Conservation (phyloP, 2,113 vertebrate species). For the Andinoacara biseriatus region DNA sequence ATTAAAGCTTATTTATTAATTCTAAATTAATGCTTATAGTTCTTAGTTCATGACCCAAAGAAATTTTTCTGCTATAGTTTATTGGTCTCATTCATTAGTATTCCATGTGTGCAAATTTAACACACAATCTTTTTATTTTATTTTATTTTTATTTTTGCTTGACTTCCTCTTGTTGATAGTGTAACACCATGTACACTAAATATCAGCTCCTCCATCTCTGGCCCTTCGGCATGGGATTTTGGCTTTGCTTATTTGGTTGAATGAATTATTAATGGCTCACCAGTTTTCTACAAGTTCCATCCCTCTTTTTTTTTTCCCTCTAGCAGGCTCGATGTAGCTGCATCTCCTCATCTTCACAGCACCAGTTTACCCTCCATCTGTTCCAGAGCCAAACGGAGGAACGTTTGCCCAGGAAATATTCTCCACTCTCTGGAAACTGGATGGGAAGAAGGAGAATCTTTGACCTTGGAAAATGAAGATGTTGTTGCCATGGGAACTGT, state of each 20-base stretch:
- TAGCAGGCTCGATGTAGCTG: conserved; percentile 17
- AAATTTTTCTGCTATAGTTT: conserved; percentile 13
- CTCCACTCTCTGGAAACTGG: conserved; percentile 65
- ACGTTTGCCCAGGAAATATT: conserved; percentile 59
- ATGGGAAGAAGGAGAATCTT: conserved; percentile 82
- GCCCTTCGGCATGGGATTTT: conserved; percentile 55
- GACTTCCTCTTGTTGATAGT: conserved; percentile 55
- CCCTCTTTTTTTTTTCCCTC: conserved; percentile 10
- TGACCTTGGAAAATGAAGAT: conserved; percentile 93
- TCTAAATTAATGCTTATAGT: background rate
- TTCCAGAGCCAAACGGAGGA: conserved; percentile 61
- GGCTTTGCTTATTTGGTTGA: conserved; percentile 68
- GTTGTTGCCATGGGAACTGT: conserved; percentile 95
- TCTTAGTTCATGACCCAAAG: conserved; percentile 4
- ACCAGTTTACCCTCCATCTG: conserved; percentile 21
- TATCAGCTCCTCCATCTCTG: conserved; percentile 67
- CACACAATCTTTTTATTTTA: background rate
- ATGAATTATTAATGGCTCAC: conserved; percentile 78
- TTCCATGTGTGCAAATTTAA: conserved; percentile 22
- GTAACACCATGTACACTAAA: conserved; percentile 60
- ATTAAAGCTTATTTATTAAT: background rate
- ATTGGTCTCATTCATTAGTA: conserved; percentile 21
- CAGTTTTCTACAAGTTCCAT: conserved; percentile 57
- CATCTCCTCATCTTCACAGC: conserved; percentile 29
- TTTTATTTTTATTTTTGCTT: background rate